Evolutionary conservation across 2,888 invertebrate species (phyloP).

Genomic region (Poecilus cupreus): DNA sequence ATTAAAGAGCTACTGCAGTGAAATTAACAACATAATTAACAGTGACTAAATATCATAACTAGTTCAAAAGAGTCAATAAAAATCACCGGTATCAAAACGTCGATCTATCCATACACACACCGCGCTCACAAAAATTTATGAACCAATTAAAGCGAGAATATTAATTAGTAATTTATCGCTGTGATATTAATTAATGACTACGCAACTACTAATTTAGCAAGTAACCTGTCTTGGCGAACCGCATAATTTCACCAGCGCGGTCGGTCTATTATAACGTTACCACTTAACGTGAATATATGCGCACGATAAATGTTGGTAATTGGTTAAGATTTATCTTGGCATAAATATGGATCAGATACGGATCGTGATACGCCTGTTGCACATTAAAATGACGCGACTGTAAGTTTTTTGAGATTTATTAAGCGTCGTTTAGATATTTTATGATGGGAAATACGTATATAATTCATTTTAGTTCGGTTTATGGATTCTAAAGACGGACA

Average conservation of each 20-base stretch:
- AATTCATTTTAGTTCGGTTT: too few relatives aligned
- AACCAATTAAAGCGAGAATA: conserved; percentile 32
- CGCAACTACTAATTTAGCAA: conserved; percentile 16
- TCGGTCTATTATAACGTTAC: background rate
- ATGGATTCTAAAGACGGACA: too few relatives aligned
- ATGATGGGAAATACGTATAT: too few relatives aligned
- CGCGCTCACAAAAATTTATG: background rate
- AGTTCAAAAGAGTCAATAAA: background rate
- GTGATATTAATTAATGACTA: conserved; percentile 16
- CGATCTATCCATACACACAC: background rate
- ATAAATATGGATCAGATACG: conserved; percentile 20
- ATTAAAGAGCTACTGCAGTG: background rate
- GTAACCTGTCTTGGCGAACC: background rate
- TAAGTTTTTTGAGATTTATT: background rate
- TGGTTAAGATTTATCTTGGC: background rate
- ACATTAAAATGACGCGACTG: background rate
- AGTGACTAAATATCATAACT: background rate
- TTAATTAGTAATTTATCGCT: conserved; percentile 33
- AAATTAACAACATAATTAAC: conserved; percentile 6
- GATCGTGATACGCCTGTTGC: conserved; percentile 24
- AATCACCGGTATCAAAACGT: background rate
- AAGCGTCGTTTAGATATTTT: too few relatives aligned
- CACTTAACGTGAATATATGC: conserved; percentile 9
- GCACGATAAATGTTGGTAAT: conserved; percentile 24
- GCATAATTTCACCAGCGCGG: background rate